These are phyloP conservation scores for Polypterus bichir DNA, from an alignment of 2,113 vertebrate species.

Conservation along the genomic window DNA sequence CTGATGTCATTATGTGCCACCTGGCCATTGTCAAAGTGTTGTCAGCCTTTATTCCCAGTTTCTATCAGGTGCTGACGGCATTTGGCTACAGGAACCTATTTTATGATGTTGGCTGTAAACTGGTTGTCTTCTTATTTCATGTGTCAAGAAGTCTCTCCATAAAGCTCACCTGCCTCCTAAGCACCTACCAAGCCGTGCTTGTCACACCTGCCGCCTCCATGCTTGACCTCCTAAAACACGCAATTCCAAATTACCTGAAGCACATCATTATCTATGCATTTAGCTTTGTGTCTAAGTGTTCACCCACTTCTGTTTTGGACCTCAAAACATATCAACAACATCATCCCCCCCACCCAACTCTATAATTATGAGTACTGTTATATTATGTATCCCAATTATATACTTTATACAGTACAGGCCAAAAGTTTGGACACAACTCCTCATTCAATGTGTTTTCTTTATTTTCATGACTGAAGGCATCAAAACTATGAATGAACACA, in stretches of 20 bases:
- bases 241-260: background rate
- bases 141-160: slow-evolving; percentile 17
- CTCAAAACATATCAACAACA: background rate
- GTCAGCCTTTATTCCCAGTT: slow-evolving; percentile 6
- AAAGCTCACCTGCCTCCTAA: slow-evolving; percentile 13
- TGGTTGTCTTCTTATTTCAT: slow-evolving; percentile 12
- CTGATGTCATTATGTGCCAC: too few species aligned
- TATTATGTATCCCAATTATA: slow-evolving; percentile 6
- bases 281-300: background rate
- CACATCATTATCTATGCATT: background rate
- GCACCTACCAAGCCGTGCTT: slow-evolving; percentile 14
- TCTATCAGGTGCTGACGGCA: slow-evolving; percentile 12
- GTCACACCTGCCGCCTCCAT: slow-evolving; percentile 4
- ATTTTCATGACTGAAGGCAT: too few species aligned
- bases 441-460: too few species aligned
- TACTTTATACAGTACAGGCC: too few species aligned
- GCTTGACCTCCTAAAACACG: background rate
- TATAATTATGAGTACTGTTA: background rate
- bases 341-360: background rate
- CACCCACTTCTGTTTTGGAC: background rate
- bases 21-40: too few species aligned
- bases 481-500: too few species aligned
- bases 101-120: slow-evolving; percentile 11
- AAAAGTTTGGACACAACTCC: too few species aligned
- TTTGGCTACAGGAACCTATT: slow-evolving; percentile 12